phyloP scores from a whole-genome alignment of 2,797 vertebrate genomes.

The Mormyrus hasselquistii region DNA sequence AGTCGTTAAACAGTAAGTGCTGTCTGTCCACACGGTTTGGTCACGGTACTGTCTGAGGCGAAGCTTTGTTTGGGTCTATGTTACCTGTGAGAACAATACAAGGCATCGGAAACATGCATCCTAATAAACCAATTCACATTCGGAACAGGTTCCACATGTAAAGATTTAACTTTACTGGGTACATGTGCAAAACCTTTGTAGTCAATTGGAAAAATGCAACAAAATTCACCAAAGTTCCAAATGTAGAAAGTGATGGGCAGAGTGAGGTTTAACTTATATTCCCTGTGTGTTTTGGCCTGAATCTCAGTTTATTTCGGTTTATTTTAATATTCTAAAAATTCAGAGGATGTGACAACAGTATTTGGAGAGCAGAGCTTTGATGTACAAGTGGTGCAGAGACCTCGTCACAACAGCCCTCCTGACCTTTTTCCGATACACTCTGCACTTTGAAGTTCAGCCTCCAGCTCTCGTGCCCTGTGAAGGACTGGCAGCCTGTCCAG shows the following conservation, averaged over 20 bases:
- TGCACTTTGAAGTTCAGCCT: neutral
- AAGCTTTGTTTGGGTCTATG: neutral
- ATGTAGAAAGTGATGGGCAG: neutral
- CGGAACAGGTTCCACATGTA: neutral
- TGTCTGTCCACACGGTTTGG: neutral
- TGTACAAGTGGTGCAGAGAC: neutral
- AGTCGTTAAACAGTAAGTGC: neutral
- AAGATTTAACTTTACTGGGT: neutral
- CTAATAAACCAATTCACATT: neutral
- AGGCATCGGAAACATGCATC: neutral
- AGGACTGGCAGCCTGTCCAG: neutral
- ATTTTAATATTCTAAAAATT: neutral
- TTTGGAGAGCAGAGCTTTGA: neutral
- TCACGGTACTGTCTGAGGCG: neutral
- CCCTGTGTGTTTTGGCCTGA: neutral
- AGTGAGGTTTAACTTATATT: neutral
- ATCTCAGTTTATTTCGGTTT: neutral
- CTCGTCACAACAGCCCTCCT: neutral
- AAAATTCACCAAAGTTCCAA: neutral
- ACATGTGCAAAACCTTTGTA: neutral
- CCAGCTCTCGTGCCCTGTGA: neutral
- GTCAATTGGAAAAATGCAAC: neutral
- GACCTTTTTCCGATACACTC: neutral
- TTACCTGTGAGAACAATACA: neutral
- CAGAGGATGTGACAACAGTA: neutral